Percentiles rank a stretch among this genome's conserved stretches.
Conservation (phyloP, 1,140 invertebrate species). For the Orchesella cincta region DNA sequence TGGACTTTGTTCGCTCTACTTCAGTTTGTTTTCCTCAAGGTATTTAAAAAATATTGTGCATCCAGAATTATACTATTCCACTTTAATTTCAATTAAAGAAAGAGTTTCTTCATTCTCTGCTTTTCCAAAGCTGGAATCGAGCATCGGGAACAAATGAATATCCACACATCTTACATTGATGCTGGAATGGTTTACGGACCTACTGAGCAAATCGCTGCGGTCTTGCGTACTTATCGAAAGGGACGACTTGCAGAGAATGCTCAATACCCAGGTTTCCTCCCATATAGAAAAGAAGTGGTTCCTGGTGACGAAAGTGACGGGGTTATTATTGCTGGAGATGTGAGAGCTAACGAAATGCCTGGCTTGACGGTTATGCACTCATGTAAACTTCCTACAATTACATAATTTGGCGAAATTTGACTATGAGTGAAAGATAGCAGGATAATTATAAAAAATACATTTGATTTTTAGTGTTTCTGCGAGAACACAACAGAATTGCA, state of each 20-base stretch:
- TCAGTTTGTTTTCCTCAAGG: not conserved
- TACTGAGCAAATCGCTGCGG: slow-evolving; percentile 64
- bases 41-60: too few relatives aligned
- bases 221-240: too few relatives aligned
- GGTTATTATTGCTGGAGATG: slow-evolving; percentile 67
- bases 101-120: not conserved
- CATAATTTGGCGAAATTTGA: not conserved
- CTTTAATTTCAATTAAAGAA: too few relatives aligned
- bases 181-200: slow-evolving; percentile 61
- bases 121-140: slow-evolving; percentile 60
- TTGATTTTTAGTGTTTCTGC: slow-evolving; percentile 52
- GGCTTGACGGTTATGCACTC: slow-evolving; percentile 75
- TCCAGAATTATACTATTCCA: too few relatives aligned
- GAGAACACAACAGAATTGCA: slow-evolving; percentile 57
- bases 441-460: not conserved
- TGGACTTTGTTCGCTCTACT: slow-evolving; percentile 30
- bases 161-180: slow-evolving; percentile 71
- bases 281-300: not conserved
- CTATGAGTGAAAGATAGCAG: not conserved
- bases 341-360: slow-evolving; percentile 82
- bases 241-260: not conserved
- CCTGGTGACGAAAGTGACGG: not conserved
- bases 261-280: not conserved
- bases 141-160: slow-evolving; percentile 8
- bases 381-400: too few relatives aligned